Evolutionary conservation across 2,888 invertebrate species (phyloP), one percentile per base, ranked within the genome.

Genomic region (Apodemia mormo): DNA sequence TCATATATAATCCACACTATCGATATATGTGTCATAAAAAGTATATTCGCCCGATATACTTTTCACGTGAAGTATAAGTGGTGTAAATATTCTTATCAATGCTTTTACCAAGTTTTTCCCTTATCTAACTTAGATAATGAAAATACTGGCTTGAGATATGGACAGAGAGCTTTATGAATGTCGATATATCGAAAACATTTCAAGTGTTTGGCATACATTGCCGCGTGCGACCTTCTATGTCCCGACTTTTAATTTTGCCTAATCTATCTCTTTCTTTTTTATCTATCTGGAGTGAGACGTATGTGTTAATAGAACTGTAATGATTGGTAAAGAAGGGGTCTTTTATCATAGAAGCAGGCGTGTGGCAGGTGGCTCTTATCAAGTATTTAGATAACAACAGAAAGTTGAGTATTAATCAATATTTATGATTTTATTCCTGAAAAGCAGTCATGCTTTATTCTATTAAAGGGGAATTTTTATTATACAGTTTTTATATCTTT

Each of bases 91-190:
- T 78, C 74, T 85, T 90, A 91, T 90, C 90, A 80, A 84, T 82
- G 89, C 90, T 90, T 89, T 90, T 86, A 90, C 87, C 81, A 84
- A 85, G 85, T 84, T 77, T 76, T 75, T 78, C 75, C 78, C 83
- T 89, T 90, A 89, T 88, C 87, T 82, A 52, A 52, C 81, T 85
- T 82, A 86, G 89, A 89, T 90, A 90, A 84, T 81, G 82, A 82
- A 22, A 68, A 83, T 82, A 85, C 83, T 88, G 84, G 91, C 88
- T 92, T 91, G 92, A 92, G 92, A 90, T 92, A 92, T 83, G 82
- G 79, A 75, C 75, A 83, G 81, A 86, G 84, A 86, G 88, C 84
- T 88, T 85, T 86, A 89, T 88, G 89, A 89, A 87, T 80, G 85
- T 82, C 81, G 85, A 83, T 88, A 85, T 87, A 86, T 83, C 82